These are phyloP conservation scores for Pseudomyrmex pallidus DNA, from an alignment of 1,140 invertebrate genomes.

Conservation along the genomic window DNA sequence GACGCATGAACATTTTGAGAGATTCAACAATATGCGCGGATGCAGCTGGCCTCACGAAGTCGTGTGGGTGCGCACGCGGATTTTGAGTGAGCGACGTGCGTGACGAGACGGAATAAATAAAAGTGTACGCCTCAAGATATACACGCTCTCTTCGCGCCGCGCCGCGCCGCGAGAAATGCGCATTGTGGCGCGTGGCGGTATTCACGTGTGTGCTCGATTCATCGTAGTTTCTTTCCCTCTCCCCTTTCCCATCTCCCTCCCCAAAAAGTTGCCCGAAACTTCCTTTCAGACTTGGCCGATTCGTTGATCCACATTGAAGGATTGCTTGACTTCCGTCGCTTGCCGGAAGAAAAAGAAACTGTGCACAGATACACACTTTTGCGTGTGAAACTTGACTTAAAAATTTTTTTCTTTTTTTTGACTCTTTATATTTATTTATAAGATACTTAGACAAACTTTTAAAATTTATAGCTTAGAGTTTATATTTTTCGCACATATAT, in stretches of 20 bases:
- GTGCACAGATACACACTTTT: not conserved
- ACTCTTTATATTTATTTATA: not conserved
- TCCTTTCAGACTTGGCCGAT: conserved; percentile 24
- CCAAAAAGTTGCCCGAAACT: conserved; percentile 32
- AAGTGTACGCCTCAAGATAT: conserved; percentile 69
- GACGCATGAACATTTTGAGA: conserved; percentile 72
- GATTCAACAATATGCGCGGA: conserved; percentile 57
- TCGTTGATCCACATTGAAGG: conserved; percentile 46
- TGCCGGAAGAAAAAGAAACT: not conserved
- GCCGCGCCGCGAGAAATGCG: conserved; percentile 28
- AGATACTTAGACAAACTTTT: not conserved
- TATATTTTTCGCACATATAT: not conserved
- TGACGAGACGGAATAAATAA: conserved; percentile 76
- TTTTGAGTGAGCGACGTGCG: conserved; percentile 69
- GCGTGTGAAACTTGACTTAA: not conserved
- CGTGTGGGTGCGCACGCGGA: conserved; percentile 66
- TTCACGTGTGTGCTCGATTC: conserved; percentile 51
- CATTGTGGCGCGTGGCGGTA: conserved; percentile 65
- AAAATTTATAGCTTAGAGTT: conserved; percentile 1
- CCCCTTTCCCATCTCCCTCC: not conserved
- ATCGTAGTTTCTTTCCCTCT: conserved; percentile 33
- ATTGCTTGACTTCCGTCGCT: conserved; percentile 44
- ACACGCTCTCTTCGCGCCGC: conserved; percentile 41
- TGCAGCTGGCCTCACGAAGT: conserved; percentile 67
- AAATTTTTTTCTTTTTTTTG: not conserved